Base-by-base conservation (phyloP, 92 coral and sea anemone genomes). In the Porites cylindrica region DNA sequence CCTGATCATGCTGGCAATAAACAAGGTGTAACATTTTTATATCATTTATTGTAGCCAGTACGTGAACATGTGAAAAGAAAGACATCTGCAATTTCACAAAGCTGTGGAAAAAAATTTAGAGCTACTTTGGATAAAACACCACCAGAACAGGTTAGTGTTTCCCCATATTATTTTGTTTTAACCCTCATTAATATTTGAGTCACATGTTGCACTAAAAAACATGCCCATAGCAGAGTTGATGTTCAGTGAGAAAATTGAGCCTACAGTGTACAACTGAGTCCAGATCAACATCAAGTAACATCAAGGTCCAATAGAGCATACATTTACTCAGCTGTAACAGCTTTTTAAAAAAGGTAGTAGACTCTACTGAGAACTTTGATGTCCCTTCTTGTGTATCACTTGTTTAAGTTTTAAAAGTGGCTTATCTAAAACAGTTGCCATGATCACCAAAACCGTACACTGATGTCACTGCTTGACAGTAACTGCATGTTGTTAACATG, bases 161-260 rank as follows among this genome's bases (percentile, higher is more conserved):
- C 29, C 64, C 72, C 14, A 19, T 18, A 43, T 43, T 20, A 17
- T 17, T 65, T 51, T 79, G 47, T 20, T 71, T 38, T 83, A 12
- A 72, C 32, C 20, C 68, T 83, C 68, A 83, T 83, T 70, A 26
- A 56, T 51, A 72, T 62, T 66, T 63, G 80, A 64, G 29, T 71
- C 66, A 58, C 71, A 64, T 83, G 70, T 14, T 78, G 82, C 82
- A 78, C 70, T 78, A 50, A 78, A 78, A 26, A 54, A 26, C 82
- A 23, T 69, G 60, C 51, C 69, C 68, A 59, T 78, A 9, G 66
- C 71, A 66, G 77, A 18, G 62, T 51, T 73, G 77, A 10, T 51
- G 59, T 51, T 51, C 59, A 73, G 77, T 52, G 64, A 54, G 23
- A 73, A 53, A 59, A 78, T 78, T n/a, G 81, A 38, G 20, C 81